Evolutionary conservation across 2,797 vertebrate species (phyloP).

Genomic region (Lithobates pipiens): DNA sequence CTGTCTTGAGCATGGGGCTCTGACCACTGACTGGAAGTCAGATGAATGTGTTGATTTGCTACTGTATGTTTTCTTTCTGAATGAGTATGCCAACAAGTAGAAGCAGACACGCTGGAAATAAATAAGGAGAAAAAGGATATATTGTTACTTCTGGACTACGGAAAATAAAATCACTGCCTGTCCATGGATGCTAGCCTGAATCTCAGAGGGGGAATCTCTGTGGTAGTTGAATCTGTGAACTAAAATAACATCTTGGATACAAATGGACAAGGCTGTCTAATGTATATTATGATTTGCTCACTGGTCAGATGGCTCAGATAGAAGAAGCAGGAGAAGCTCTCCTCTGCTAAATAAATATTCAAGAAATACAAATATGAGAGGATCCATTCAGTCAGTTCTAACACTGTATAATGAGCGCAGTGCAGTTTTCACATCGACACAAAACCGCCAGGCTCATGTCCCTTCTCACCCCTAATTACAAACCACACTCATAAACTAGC

Average conservation of each 20-base stretch:
- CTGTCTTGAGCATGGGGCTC: constrained; percentile 9
- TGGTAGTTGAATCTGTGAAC: constrained; percentile 30
- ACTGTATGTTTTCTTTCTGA: constrained; percentile 57
- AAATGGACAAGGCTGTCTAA: constrained; percentile 26
- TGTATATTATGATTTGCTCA: constrained; percentile 30
- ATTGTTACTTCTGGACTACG: constrained; percentile 47
- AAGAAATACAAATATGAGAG: constrained; percentile 23
- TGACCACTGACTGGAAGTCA: constrained; percentile 41
- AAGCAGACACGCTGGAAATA: constrained; percentile 39
- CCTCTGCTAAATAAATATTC: not conserved
- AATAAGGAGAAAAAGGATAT: constrained; percentile 40
- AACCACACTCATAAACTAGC: constrained; percentile 54
- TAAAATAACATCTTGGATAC: constrained; percentile 39
- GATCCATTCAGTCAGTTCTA: constrained; percentile 37
- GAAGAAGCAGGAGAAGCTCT: constrained; percentile 31
- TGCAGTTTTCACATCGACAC: constrained; percentile 30
- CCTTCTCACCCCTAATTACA: constrained; percentile 50
- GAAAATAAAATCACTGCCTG: constrained; percentile 29
- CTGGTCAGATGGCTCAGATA: constrained; percentile 17
- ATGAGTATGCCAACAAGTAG: constrained; percentile 52
- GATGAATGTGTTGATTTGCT: constrained; percentile 56
- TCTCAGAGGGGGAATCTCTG: constrained; percentile 42
- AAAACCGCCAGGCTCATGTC: constrained; percentile 28
- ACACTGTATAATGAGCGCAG: constrained; percentile 41
- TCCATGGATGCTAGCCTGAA: constrained; percentile 43